Evolutionary conservation across 2,888 invertebrate species (phyloP).

Genomic region (Drosophila tripunctata): DNA sequence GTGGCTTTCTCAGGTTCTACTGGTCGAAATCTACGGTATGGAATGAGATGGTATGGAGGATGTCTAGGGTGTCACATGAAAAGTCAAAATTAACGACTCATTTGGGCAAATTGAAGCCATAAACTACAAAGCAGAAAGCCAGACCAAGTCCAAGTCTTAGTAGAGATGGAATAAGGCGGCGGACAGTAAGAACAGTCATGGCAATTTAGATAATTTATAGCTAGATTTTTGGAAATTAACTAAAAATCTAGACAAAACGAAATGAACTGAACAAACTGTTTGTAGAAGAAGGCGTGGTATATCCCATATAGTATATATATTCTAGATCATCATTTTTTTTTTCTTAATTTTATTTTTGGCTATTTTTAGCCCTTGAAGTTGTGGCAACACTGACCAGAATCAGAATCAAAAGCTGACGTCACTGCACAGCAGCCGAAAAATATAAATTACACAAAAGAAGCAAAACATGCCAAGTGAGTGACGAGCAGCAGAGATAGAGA

Average conservation of each 20-base stretch:
- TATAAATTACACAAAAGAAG: slow-evolving; percentile 57
- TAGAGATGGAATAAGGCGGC: background rate
- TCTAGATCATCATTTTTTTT: background rate
- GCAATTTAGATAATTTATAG: background rate
- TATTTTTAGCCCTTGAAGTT: background rate
- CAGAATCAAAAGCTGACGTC: slow-evolving; percentile 34
- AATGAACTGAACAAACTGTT: no score
- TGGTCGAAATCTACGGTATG: slow-evolving; percentile 18
- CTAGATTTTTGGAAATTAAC: no score
- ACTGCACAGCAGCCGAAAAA: slow-evolving; percentile 52
- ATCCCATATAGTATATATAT: background rate
- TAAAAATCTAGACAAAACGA: no score
- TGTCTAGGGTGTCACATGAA: slow-evolving; percentile 51
- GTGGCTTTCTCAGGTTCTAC: slow-evolving; percentile 12
- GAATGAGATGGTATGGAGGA: no score
- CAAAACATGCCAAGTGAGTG: slow-evolving; percentile 54
- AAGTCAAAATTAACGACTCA: slow-evolving; percentile 81
- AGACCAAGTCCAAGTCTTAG: slow-evolving; percentile 1
- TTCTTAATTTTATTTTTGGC: background rate
- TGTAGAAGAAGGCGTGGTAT: no score
- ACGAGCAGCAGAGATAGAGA: slow-evolving; percentile 26
- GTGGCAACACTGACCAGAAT: background rate
- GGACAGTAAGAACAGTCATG: no score
- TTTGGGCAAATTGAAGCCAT: slow-evolving; percentile 81
- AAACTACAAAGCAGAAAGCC: slow-evolving; percentile 69